These are phyloP conservation scores for Temnothorax curvispinosus DNA, from an alignment of 1,140 invertebrate genomes.

Conservation along the genomic window DNA sequence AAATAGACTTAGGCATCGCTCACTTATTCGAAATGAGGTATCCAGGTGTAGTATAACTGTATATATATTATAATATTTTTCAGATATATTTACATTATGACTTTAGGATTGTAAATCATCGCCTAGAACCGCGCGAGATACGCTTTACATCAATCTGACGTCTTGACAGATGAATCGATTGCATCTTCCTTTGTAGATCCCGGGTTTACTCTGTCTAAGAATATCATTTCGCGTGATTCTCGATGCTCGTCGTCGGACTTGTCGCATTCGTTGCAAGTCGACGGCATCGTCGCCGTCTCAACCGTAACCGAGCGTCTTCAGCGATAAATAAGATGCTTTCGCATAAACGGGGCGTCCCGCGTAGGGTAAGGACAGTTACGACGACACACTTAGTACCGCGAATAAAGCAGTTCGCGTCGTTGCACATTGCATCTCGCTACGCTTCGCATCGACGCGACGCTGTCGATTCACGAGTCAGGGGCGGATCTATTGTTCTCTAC, in stretches of 20 bases:
- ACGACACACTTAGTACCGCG: conserved; percentile 69
- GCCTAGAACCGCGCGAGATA: not conserved
- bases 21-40: not conserved
- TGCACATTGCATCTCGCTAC: conserved; percentile 55
- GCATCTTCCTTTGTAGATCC: not conserved
- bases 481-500: conserved; percentile 56
- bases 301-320: conserved; percentile 48
- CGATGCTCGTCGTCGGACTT: conserved; percentile 35
- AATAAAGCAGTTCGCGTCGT: conserved; percentile 66
- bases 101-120: not conserved
- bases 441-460: conserved; percentile 50
- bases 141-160: not conserved
- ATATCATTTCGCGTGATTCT: conserved; percentile 63
- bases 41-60: not conserved
- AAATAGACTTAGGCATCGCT: not conserved
- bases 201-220: conserved; percentile 56
- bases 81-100: not conserved
- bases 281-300: conserved; percentile 57
- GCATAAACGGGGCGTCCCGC: conserved; percentile 35
- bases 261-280: conserved; percentile 63
- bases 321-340: conserved; percentile 68
- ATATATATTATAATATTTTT: not conserved
- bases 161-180: conserved; percentile 26
- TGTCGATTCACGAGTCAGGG: conserved; percentile 54
- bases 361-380: conserved; percentile 61